Evolutionary conservation across 1,140 invertebrate genomes (phyloP), one percentile per base, ranked within the genome.

Genomic region (Drosophila ambigua): DNA sequence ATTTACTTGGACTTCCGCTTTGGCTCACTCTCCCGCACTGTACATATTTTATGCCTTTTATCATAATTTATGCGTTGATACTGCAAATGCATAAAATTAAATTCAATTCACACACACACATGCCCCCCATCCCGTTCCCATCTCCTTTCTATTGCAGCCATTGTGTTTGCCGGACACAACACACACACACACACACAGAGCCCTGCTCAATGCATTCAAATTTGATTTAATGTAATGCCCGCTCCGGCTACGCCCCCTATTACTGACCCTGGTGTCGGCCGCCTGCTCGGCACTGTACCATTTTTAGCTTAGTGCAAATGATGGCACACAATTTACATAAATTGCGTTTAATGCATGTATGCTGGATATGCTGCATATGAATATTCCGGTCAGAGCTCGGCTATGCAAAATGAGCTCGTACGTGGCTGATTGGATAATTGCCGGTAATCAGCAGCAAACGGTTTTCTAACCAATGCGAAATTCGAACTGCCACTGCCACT

Each of bases 61-160:
- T 81, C 78, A 81, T 81, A 81, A 81, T 81, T 81, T 81, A 81
- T 81, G 72, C 78, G 72, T 67, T 68, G 67, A 77, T 81, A 73
- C 63, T 46, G 78, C 78, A 81, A 81, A 81, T 77, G 78, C 78
- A 77, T 81, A 81, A 81, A 81, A 73, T 81, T 81, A 72, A 77
- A 80, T 80, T 81, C 72, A 81, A 80, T 80, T 77, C 72, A 62
- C 46, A 64, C 26, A 60, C 58, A 49, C 44, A 54, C 5, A 49
- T 26, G 62, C 39, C 50, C 23, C 28, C 51, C 43, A 46, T 60
- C 55, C 16, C 16, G 16, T 55, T 60, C 55, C 26, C 31, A 51
- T 28, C 26, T 50, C 8, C 2, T 1, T 39, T 39, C 35, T 39
- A 39, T 13, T 11, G 11, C 35, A 39, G 13, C 35, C 50, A 72